Conservation (phyloP, 2,797 vertebrate species). For the Enteromius anoplus region DNA sequence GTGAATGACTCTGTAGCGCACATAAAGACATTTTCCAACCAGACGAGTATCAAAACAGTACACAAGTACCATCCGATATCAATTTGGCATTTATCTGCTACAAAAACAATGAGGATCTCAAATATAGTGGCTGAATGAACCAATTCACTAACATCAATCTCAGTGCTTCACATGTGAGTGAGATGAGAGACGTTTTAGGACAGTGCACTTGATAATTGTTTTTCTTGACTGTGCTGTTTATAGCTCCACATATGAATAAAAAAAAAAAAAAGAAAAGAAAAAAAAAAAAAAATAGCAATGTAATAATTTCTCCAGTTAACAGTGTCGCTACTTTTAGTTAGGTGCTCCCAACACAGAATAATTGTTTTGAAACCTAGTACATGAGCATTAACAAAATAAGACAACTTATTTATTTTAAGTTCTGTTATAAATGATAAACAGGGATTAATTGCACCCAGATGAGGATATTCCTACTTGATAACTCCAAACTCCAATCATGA, state of each 20-base stretch:
- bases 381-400: not conserved
- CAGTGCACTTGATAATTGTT: not conserved
- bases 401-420: not conserved
- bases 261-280: too few relatives aligned
- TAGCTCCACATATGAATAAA: not conserved
- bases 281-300: not conserved
- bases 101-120: not conserved
- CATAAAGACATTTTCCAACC: not conserved
- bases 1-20: not conserved
- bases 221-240: not conserved
- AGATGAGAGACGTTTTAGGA: not conserved
- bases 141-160: not conserved
- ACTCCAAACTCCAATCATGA: not conserved
- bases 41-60: not conserved
- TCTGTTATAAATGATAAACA: not conserved
- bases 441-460: not conserved
- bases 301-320: not conserved
- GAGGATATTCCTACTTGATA: not conserved
- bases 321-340: not conserved
- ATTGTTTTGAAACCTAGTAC: not conserved
- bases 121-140: not conserved
- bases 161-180: not conserved
- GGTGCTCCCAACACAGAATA: not conserved
- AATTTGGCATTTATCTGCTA: constrained; percentile 6
- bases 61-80: not conserved